Conservation (phyloP, 2,888 invertebrate genomes). For the Agriotes lineatus region DNA sequence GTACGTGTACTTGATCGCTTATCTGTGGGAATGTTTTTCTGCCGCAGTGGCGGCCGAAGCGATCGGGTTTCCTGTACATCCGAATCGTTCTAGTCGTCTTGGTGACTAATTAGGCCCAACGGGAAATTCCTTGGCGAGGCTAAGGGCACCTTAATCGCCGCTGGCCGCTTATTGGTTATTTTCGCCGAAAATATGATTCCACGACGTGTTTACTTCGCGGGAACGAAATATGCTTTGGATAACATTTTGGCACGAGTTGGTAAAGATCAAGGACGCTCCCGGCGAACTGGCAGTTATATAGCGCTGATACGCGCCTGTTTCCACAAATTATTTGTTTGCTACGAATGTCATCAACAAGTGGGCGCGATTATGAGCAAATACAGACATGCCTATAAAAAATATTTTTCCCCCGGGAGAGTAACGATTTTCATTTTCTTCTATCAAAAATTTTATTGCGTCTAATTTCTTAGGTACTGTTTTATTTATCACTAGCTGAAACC, state of each 20-base stretch:
- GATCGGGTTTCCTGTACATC: too few relatives aligned
- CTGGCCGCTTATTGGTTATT: constrained; percentile 2
- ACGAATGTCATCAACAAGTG: constrained; percentile 27
- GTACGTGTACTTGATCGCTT: too few relatives aligned
- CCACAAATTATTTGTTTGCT: constrained; percentile 11
- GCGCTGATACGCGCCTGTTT: constrained; percentile 8
- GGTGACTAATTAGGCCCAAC: not conserved
- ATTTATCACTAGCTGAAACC: too few relatives aligned
- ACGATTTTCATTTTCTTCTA: not conserved
- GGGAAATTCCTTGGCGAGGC: not conserved
- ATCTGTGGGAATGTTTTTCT: too few relatives aligned
- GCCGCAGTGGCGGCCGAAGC: too few relatives aligned
- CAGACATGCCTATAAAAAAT: too few relatives aligned
- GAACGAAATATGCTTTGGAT: constrained; percentile 18
- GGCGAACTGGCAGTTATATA: constrained; percentile 36
- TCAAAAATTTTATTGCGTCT: too few relatives aligned
- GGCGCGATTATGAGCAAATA: not conserved
- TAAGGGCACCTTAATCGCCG: not conserved
- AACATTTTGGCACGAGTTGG: constrained; percentile 42
- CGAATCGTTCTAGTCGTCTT: too few relatives aligned
- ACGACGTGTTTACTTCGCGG: constrained; percentile 26
- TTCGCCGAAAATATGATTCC: not conserved
- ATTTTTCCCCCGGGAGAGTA: too few relatives aligned
- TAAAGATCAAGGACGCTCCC: constrained; percentile 46
- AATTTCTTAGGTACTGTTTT: too few relatives aligned